phyloP scores from a whole-genome alignment of 2,113 vertebrate species.

The Acinonyx jubatus region DNA sequence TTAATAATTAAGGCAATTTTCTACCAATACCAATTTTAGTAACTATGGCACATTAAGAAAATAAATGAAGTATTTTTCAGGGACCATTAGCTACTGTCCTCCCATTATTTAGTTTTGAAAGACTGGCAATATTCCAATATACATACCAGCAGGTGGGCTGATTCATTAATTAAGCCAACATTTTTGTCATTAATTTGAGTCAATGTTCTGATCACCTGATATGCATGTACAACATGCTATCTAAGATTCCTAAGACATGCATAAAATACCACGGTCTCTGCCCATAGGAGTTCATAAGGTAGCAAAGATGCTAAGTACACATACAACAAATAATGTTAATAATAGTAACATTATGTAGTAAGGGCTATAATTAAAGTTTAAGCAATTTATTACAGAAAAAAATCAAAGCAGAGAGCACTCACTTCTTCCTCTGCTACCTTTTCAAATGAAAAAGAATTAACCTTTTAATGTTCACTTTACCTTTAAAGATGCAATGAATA shows the following conservation, averaged over 20 bases:
- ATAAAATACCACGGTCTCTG: not conserved
- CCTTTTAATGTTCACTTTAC: not conserved
- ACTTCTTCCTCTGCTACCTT: conserved; percentile 6
- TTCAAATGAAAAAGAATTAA: not conserved
- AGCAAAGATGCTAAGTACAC: not conserved
- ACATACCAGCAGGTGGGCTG: not conserved
- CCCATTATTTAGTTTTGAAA: not conserved
- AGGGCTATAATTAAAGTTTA: not conserved
- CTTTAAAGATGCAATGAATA: conserved; percentile 18
- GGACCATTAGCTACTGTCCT: not conserved
- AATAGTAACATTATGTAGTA: not conserved
- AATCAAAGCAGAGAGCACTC: not conserved
- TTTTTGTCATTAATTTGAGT: not conserved
- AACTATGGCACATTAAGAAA: not conserved
- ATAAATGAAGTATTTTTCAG: not conserved
- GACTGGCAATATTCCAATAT: not conserved
- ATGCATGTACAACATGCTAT: not conserved
- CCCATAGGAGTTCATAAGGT: not conserved
- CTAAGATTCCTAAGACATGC: not conserved
- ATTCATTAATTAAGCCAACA: not conserved
- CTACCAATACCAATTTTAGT: not conserved
- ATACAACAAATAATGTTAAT: not conserved
- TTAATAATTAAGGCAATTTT: not conserved
- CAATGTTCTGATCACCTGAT: not conserved
- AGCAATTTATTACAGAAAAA: conserved; percentile 31